Base-by-base conservation (phyloP, 2,113 vertebrate genomes). In the Melanocharis versteri region DNA sequence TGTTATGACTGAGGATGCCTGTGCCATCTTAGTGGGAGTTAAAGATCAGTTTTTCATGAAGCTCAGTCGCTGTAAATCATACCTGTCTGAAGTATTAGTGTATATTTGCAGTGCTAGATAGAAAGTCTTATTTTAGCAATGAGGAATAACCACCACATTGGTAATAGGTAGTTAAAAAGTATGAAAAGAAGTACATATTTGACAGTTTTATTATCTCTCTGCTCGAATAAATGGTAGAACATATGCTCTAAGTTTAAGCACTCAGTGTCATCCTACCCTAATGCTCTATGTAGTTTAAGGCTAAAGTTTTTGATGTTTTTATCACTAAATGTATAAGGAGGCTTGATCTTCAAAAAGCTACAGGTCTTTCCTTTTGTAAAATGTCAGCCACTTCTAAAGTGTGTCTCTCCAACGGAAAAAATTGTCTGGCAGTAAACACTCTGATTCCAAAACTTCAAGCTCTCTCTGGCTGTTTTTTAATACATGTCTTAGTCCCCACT, bases 131-230 rank as follows among this genome's bases (percentile, higher is more conserved):
- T 65, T 68, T 33, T 45, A 92, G 73, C 26, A 45, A 28, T 42
- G 68, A 82, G 33, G 31, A 93, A 83, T 68, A 70, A 94, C 35
- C n/a, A 87, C 42, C 35, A 62, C 27, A 42, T 54, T 53, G 54
- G 27, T 60, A 93, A 58, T 91, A 87, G 87, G 87, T 83, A 54
- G 21, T 79, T 89, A 35, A 83, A 95, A 94, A 94, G 31, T 23
- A 91, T 33, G 45, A 87, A 95, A 92, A 8, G 8, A 51, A 87
- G 60, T 48, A 65, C 45, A 40, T 66, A 70, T 91, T 69, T 48
- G 48, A 79, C 3, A 9, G 26, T 86, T 89, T 73, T 40, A 73
- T 86, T 83, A 83, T 10, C 47, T 92, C 87, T 90, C n/a, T 81
- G 51, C 44, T 35, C 15, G 75, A 94, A 68, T 20, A 50, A 65